phyloP scores from a whole-genome alignment of 2,113 vertebrate genomes.

The Eublepharis macularius region DNA sequence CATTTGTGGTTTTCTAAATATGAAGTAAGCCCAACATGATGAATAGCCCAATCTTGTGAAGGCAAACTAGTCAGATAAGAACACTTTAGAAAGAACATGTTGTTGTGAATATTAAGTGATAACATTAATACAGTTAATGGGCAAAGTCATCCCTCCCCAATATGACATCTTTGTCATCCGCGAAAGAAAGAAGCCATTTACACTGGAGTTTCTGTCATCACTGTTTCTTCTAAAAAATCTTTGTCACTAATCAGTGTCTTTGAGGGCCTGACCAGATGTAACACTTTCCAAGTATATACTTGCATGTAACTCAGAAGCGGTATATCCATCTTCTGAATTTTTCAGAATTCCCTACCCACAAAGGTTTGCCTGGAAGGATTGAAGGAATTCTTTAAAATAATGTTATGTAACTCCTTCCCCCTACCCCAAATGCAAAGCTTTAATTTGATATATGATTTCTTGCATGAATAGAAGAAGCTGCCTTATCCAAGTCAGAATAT shows the following conservation, averaged over 20 bases:
- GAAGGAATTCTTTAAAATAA: no score
- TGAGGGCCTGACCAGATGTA: conserved; percentile 5
- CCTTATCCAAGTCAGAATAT: no score
- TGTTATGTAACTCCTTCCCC: no score
- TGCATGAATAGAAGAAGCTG: no score
- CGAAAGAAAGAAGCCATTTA: conserved; percentile 25
- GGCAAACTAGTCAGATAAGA: conserved; percentile 35
- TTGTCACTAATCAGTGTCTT: conserved; percentile 20
- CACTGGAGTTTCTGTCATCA: conserved; percentile 9
- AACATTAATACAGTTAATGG: conserved; percentile 48
- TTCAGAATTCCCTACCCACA: no score
- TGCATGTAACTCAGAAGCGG: neutral
- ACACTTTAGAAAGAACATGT: conserved; percentile 22
- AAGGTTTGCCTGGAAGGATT: no score
- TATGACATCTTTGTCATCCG: conserved; percentile 28
- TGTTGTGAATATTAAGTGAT: conserved; percentile 52
- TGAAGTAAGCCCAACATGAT: conserved; percentile 33
- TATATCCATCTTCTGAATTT: no score
- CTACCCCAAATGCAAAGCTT: no score
- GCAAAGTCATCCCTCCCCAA: conserved; percentile 16
- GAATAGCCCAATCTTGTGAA: conserved; percentile 41
- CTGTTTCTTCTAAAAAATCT: neutral
- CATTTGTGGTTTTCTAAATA: conserved; percentile 46
- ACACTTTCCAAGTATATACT: no score
- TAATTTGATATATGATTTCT: no score